A percentile compares a stretch with the other conserved stretches of the same genome.
phyloP scores from a whole-genome alignment of 2,888 invertebrate genomes.

The Blera fallax region DNA sequence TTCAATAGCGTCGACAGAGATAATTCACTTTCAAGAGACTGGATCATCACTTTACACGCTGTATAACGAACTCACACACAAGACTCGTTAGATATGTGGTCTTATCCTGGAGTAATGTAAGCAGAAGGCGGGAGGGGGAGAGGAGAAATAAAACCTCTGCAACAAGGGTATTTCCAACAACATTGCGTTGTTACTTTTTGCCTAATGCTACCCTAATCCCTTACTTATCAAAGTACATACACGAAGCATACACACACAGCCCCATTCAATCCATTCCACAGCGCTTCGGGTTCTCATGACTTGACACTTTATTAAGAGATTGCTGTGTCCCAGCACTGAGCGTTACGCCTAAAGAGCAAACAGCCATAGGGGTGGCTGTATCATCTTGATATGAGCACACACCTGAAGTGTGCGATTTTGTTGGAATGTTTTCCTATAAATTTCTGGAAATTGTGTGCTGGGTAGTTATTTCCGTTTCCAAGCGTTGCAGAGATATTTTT shows the following conservation, averaged over 20 bases:
- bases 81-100: background rate
- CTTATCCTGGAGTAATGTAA: background rate
- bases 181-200: slow-evolving; percentile 41
- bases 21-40: slow-evolving; percentile 50
- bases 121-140: too few relatives aligned
- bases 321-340: background rate
- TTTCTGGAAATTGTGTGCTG: background rate
- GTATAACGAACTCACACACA: slow-evolving; percentile 42
- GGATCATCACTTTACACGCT: slow-evolving; percentile 42
- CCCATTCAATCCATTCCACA: background rate
- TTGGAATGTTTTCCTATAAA: background rate
- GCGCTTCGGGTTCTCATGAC: slow-evolving; percentile 18
- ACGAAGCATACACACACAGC: background rate
- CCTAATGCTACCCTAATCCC: slow-evolving; percentile 49
- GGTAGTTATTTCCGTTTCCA: background rate
- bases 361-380: background rate
- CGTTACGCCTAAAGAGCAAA: background rate
- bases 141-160: background rate
- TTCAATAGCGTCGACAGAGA: slow-evolving; percentile 13
- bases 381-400: background rate
- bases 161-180: slow-evolving; percentile 41
- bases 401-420: background rate
- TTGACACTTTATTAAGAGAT: slow-evolving; percentile 54
- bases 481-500: slow-evolving; percentile 16
- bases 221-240: slow-evolving; percentile 17